Base-by-base conservation (phyloP, 2,888 invertebrate genomes). In the Chloromyia formosa region DNA sequence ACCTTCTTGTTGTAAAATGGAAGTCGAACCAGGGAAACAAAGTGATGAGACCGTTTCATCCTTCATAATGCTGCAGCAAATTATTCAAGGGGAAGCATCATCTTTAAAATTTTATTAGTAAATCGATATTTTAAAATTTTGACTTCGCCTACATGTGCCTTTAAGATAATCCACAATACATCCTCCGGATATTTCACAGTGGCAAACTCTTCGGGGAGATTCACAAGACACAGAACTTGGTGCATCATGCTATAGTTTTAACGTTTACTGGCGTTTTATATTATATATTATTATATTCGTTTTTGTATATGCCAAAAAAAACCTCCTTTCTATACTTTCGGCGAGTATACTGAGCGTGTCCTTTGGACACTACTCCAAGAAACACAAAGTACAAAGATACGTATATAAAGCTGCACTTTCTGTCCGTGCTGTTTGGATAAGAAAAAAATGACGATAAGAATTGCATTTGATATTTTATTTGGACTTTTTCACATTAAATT, bases 381-480 rank as follows among this genome's bases (percentile, higher is more conserved):
- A 35, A 35, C 27, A 35, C 27, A 7, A 35, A 35, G n/a, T 7
- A 35, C 27, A 4, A 35, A 35, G 27, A 22, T 7, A 61, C 27
- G 58, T 35, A 49, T n/a, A 58, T 22, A 18, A 58, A 3, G 22
- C 7, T 61, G 61, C 23, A 27, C 61, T 23, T 16, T 61, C 10
- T 20, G 12, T 3, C 12, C 16, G 49, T 49, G 16, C 27, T 61
- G 1, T 61, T 27, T 27, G 61, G 27, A 20, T 61, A 12, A 20
- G 10, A 66, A 45, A 60, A 23, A 64, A 66, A 66, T 45, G 66
- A 49, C 20, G 66, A 66, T 66, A 49, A 22, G 49, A 66, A 66
- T 66, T 66, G 45, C 66, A 66, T 66, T 27, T 60, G 60, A 60
- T 60, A 23, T 23, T 60, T 60, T 23, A 27, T 60, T 66, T 49